A percentile compares a stretch with the other conserved stretches of the same genome.
These are phyloP conservation scores for Cheilosia pagana DNA, from an alignment of 2,888 invertebrate genomes.

Conservation along the genomic window DNA sequence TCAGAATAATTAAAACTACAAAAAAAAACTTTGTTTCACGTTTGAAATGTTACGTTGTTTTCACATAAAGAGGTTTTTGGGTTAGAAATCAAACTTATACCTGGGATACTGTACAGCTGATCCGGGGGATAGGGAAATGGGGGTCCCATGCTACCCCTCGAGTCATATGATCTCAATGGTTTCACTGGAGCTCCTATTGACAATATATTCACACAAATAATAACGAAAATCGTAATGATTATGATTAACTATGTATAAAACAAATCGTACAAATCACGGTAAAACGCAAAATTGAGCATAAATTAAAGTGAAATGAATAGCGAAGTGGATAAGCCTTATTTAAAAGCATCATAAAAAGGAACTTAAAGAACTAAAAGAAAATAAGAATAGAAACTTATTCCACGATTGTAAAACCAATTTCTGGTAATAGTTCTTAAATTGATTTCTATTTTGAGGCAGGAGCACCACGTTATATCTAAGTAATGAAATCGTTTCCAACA, in stretches of 20 bases:
- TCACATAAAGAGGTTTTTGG: background rate
- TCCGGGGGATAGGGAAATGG: constrained; percentile 83
- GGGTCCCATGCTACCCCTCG: constrained; percentile 84
- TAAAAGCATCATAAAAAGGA: background rate
- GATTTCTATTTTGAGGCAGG: too few species aligned
- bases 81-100: constrained; percentile 78
- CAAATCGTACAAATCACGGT: constrained; percentile 25
- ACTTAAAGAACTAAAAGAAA: too few species aligned
- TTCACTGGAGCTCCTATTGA: constrained; percentile 83
- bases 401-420: too few species aligned
- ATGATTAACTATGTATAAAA: constrained; percentile 44
- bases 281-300: background rate
- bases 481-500: too few species aligned
- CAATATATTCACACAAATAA: constrained; percentile 74
- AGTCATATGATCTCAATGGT: constrained; percentile 84
- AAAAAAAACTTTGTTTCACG: background rate
- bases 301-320: background rate
- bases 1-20: constrained; percentile 1
- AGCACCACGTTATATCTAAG: too few species aligned
- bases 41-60: constrained; percentile 4
- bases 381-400: too few species aligned
- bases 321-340: constrained; percentile 11
- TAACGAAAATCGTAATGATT: constrained; percentile 66
- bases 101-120: constrained; percentile 84
- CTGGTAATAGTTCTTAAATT: too few species aligned